These are phyloP conservation scores for Enteromius radiatus DNA, from an alignment of 2,797 vertebrate species.

Conservation along the genomic window DNA sequence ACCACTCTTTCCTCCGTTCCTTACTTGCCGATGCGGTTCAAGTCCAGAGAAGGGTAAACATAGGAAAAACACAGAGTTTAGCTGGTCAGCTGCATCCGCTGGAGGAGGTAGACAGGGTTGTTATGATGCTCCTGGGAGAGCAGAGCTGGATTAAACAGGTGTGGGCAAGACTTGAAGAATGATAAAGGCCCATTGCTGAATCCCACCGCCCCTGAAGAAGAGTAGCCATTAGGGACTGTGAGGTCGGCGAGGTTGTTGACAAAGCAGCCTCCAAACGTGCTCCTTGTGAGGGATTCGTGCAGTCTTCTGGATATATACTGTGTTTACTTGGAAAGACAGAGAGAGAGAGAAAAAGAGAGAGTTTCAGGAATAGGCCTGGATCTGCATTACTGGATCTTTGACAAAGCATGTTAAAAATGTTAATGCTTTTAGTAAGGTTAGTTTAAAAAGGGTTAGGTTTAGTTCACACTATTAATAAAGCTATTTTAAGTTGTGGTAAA, in stretches of 20 bases:
- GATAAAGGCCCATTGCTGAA: slow-evolving; percentile 31
- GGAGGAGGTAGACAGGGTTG: slow-evolving; percentile 42
- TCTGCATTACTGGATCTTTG: background rate
- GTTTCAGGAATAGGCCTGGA: background rate
- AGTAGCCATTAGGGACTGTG: slow-evolving; percentile 25
- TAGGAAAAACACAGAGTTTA: slow-evolving; percentile 29
- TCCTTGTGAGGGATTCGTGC: slow-evolving; percentile 1
- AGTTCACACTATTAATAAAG: background rate
- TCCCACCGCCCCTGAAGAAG: slow-evolving; percentile 33
- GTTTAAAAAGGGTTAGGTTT: background rate
- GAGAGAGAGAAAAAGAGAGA: background rate
- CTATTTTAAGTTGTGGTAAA: background rate
- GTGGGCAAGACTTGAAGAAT: slow-evolving; percentile 37
- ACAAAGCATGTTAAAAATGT: background rate
- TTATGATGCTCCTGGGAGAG: slow-evolving; percentile 45
- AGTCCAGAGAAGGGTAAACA: slow-evolving; percentile 50
- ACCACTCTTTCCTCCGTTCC: slow-evolving; percentile 28
- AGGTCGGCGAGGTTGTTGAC: slow-evolving; percentile 34
- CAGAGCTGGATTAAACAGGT: slow-evolving; percentile 37
- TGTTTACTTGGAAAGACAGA: background rate
- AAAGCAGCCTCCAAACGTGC: slow-evolving; percentile 9
- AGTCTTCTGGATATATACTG: background rate
- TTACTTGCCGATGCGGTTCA: slow-evolving; percentile 43
- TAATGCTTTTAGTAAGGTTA: background rate
- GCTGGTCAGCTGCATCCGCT: slow-evolving; percentile 38